Percentiles rank a stretch among this genome's conserved stretches.
Evolutionary conservation across 2,113 vertebrate species (phyloP).

Genomic region (Ailuropoda melanoleuca): DNA sequence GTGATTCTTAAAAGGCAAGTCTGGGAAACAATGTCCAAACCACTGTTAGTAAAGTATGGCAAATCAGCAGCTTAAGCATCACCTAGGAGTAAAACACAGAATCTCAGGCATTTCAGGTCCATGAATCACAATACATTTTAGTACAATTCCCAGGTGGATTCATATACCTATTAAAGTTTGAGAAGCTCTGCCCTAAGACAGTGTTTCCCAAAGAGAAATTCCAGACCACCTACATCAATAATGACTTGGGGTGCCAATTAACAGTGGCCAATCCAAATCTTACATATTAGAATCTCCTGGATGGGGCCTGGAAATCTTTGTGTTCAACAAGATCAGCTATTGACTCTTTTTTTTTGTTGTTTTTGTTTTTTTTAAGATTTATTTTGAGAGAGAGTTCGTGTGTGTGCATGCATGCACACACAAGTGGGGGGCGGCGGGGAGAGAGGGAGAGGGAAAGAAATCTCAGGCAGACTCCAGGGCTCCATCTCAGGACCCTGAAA

Average conservation of each 20-base stretch:
- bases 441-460: background rate
- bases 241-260: background rate
- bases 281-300: background rate
- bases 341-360: background rate
- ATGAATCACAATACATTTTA: constrained; percentile 8
- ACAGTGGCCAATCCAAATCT: background rate
- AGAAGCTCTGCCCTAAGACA: background rate
- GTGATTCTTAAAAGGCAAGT: background rate
- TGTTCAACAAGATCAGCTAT: background rate
- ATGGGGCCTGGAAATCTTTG: background rate
- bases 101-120: background rate
- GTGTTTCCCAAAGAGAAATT: background rate
- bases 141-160: background rate
- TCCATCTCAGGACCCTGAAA: background rate
- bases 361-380: background rate
- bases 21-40: background rate
- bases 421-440: background rate
- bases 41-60: background rate
- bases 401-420: no score
- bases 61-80: background rate
- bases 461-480: background rate
- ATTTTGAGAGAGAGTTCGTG: background rate
- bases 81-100: background rate
- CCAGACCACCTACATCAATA: background rate
- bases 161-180: background rate